Base-by-base conservation (phyloP, 2,888 invertebrate species). In the Diarsia rubi region DNA sequence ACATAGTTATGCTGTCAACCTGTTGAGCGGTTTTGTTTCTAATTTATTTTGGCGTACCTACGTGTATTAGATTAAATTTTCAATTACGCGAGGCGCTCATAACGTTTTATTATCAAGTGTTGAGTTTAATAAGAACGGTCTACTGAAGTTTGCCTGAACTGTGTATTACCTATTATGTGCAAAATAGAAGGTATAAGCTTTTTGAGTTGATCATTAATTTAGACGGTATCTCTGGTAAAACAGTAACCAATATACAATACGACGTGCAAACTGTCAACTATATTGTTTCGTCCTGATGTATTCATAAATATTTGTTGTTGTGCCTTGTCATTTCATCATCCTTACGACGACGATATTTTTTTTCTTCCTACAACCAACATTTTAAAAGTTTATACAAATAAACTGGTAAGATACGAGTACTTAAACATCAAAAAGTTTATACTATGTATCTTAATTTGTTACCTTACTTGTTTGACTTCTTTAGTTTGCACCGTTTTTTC, bases 1-100 rank as follows among this genome's bases (percentile, higher is more conserved):
- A 74, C 79, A 75, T 83, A 85, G 49, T 42, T 31, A 69, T 57
- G 74, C 5, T 3, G 31, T 37, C 44, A 74, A 83, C 88, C 88
- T 88, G 82, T 88, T 89, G 86, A 88, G 77, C 44, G 42, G 57
- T 78, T 60, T 63, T 64, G 74, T 52, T 44, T 42, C 21, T 64
- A 64, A 77, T 72, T 75, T 77, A 81, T 67, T 57, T 57, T 52
- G 60, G 52, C 4, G 27, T 75, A 47, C 16, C 11, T 68, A 27
- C 24, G 19, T 52, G 52, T 59, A 54, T 31, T 45, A 71, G 60
- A 81, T 84, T 81, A 81, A 70, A 86, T 74, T 78, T 81, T 74
- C 64, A 75, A 76, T 79, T 78, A 75, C 45, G 42, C 44, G 31
- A n/a, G 52, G 68, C 21, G 24, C 65, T 75, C 75, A 54, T 84